Conservation (phyloP, 2,888 invertebrate genomes). For the Volucella zonaria region DNA sequence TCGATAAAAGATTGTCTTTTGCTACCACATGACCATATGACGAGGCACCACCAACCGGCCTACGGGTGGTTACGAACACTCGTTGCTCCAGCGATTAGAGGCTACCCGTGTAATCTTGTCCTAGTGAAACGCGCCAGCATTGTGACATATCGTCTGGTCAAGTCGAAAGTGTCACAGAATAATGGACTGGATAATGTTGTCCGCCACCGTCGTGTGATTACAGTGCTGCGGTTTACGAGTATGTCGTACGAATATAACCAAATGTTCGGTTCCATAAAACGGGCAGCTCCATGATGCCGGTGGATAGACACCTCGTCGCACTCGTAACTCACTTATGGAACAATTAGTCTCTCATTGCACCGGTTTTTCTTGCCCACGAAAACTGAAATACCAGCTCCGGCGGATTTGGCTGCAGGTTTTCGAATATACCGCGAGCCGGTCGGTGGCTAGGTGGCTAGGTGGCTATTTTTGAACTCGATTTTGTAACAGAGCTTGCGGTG, state of each 20-base stretch:
- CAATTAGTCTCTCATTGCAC: constrained; percentile 49
- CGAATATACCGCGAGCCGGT: not conserved
- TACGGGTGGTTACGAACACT: not conserved
- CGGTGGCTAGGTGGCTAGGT: constrained; percentile 24
- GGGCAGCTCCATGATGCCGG: not conserved
- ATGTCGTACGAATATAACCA: not conserved
- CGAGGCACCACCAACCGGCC: not conserved
- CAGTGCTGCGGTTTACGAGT: constrained; percentile 2
- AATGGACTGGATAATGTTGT: constrained; percentile 20
- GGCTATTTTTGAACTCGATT: constrained; percentile 36
- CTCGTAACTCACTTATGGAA: constrained; percentile 45
- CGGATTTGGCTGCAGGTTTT: constrained; percentile 1
- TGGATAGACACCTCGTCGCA: not conserved
- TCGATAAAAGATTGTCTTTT: constrained; percentile 1
- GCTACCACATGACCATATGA: not conserved
- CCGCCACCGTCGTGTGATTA: not conserved
- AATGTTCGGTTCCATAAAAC: not conserved
- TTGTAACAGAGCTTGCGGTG: constrained; percentile 27
- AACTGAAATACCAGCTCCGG: constrained; percentile 1
- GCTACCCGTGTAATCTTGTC: constrained; percentile 1
- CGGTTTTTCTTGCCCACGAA: constrained; percentile 34
- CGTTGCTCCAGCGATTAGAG: constrained; percentile 2
- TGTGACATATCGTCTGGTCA: constrained; percentile 46
- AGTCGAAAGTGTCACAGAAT: constrained; percentile 30
- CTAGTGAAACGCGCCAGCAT: constrained; percentile 7